Conservation (phyloP, 2,888 invertebrate genomes). For the Gasteruption jaculator region DNA sequence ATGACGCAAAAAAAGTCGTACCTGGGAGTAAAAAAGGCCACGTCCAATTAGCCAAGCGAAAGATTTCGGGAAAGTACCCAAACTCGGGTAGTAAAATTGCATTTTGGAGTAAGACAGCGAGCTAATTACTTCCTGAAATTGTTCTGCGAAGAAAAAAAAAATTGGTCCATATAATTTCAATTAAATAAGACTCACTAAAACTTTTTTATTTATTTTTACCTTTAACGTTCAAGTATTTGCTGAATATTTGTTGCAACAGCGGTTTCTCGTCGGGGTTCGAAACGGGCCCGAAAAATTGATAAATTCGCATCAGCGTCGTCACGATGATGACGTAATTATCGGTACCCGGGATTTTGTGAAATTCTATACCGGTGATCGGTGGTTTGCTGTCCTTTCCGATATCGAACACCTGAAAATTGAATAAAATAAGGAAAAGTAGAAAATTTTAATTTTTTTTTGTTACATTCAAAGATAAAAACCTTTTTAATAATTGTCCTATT, state of each 20-base stretch:
- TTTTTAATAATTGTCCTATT: constrained; percentile 2
- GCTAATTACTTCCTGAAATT: constrained; percentile 70
- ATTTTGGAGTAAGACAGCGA: constrained; percentile 73
- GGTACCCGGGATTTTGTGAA: constrained; percentile 68
- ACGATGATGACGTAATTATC: constrained; percentile 79
- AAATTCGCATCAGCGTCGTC: constrained; percentile 78
- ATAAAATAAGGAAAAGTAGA: constrained; percentile 19
- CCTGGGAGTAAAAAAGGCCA: constrained; percentile 77
- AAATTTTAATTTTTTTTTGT: constrained; percentile 11
- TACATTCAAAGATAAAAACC: constrained; percentile 8
- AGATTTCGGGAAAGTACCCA: constrained; percentile 65
- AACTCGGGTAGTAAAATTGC: constrained; percentile 69
- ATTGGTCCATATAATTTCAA: neutral
- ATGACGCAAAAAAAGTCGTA: too few species aligned
- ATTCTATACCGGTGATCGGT: constrained; percentile 84
- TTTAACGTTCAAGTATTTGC: constrained; percentile 67
- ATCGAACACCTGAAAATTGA: constrained; percentile 71
- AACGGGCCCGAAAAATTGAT: constrained; percentile 78
- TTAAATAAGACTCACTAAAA: neutral
- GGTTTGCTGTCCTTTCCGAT: constrained; percentile 73
- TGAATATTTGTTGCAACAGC: constrained; percentile 75
- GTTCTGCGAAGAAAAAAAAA: constrained; percentile 47
- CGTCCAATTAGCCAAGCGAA: constrained; percentile 87
- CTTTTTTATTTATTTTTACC: constrained; percentile 50
- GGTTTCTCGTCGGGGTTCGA: constrained; percentile 74